These are phyloP conservation scores for Pseudeuparius sepicola DNA, from an alignment of 2,888 invertebrate genomes.

Conservation along the genomic window DNA sequence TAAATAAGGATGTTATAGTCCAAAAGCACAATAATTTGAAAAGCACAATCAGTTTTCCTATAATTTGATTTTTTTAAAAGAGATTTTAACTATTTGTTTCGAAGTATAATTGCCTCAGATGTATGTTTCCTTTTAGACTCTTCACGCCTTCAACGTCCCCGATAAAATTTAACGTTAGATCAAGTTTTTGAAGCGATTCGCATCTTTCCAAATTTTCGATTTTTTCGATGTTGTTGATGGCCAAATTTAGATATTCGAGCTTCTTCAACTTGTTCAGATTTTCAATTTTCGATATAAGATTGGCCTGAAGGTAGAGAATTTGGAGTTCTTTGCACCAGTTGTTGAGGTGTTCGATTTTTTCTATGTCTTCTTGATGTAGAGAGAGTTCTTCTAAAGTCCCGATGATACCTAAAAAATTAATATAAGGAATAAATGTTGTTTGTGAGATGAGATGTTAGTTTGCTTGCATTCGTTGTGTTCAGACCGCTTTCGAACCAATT, in stretches of 20 bases:
- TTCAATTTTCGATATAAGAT: slow-evolving; percentile 85
- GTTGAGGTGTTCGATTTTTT: slow-evolving; percentile 79
- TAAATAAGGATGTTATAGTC: too few species aligned
- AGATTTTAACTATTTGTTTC: too few species aligned
- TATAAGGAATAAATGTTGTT: too few species aligned
- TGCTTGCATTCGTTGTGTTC: slow-evolving; percentile 85
- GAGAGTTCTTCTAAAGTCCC: slow-evolving; percentile 85
- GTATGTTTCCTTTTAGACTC: slow-evolving; percentile 52
- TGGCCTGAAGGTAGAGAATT: slow-evolving; percentile 84
- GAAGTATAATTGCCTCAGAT: slow-evolving; percentile 57
- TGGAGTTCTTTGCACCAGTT: slow-evolving; percentile 83
- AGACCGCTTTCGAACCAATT: slow-evolving; percentile 77
- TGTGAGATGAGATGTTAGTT: too few species aligned
- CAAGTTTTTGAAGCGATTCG: slow-evolving; percentile 82
- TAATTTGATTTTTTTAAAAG: too few species aligned
- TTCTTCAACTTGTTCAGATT: slow-evolving; percentile 80
- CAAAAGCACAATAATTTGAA: too few species aligned
- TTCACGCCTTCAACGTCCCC: slow-evolving; percentile 74
- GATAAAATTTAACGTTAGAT: slow-evolving; percentile 88
- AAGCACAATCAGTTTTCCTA: too few species aligned
- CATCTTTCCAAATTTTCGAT: slow-evolving; percentile 85
- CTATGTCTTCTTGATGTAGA: slow-evolving; percentile 88
- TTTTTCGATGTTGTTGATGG: slow-evolving; percentile 82
- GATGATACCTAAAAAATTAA: slow-evolving; percentile 46
- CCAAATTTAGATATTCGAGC: slow-evolving; percentile 78